phyloP scores from a whole-genome alignment of 2,113 vertebrate genomes.

The Pteronura brasiliensis region DNA sequence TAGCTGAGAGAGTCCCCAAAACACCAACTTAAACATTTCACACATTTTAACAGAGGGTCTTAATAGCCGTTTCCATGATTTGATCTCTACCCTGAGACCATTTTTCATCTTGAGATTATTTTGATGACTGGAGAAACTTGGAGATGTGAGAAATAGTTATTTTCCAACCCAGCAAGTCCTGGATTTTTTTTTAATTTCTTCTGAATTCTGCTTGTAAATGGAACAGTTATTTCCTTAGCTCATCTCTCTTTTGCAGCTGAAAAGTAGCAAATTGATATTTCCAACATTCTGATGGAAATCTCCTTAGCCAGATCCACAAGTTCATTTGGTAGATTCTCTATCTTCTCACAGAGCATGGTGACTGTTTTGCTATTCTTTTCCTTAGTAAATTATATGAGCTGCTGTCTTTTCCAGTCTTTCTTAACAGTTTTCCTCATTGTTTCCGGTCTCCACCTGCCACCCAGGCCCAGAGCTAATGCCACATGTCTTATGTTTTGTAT shows the following conservation, averaged over 20 bases:
- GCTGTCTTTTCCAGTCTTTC: conserved; percentile 5
- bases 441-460: not conserved
- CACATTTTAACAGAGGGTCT: conserved; percentile 17
- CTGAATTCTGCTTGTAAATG: conserved; percentile 15
- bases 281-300: not conserved
- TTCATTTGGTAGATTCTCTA: conserved; percentile 6
- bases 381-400: not conserved
- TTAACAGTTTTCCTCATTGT: not conserved
- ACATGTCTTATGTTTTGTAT: not conserved
- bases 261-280: not conserved
- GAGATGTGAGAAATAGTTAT: not conserved
- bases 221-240: not conserved
- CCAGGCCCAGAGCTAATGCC: conserved; percentile 9
- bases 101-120: conserved; percentile 37
- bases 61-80: not conserved
- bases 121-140: not conserved
- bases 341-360: not conserved
- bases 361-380: not conserved
- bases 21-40: conserved; percentile 26
- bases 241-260: not conserved
- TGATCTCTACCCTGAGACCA: not conserved
- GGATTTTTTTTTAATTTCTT: conserved; percentile 8
- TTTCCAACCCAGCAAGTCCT: conserved; percentile 1
- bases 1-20: conserved; percentile 32
- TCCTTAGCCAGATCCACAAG: conserved; percentile 14